Evolutionary conservation across 2,888 invertebrate species (phyloP), one percentile per base, ranked within the genome.

Genomic region (Torymus tubicola): DNA sequence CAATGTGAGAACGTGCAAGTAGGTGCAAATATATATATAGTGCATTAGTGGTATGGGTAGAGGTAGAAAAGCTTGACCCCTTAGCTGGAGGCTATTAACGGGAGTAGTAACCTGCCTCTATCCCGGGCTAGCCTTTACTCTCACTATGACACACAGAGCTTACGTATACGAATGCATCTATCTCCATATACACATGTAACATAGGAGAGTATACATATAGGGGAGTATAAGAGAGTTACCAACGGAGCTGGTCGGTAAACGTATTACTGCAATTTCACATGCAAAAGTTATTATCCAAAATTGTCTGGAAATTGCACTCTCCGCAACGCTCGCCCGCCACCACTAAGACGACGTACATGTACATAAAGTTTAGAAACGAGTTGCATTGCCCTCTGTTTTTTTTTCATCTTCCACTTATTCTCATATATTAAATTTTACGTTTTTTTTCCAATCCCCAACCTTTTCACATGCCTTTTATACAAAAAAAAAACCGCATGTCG

Each of bases 281-380:
- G 89, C 87, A 87, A 88, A 89, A 89, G 85, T 89, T 89, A 89
- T 89, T 89, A 88, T 85, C 86, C 83, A 84, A 88, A 89, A 88
- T 88, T 88, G 87, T 88, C 86, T 86, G 88, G 86, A 89, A 89
- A 89, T 89, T 88, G 87, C 84, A 82, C 79, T 70, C 73, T 70
- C 73, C 57, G 63, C 72, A 58, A n/a, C 50, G 42, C 18, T 8
- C 57, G 53, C n/a, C 21, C 64, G 31, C 69, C 50, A 13, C 50
- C 2, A 8, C 31, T 31, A 31, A 31, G 31, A 2, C 8, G 3
- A 31, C 31, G 0, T 31, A 31, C 31, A 8, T 3, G 31, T 31
- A 8, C 8, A 31, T 31, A 31, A 31, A 31, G 31, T 31, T 31
- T 2, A 31, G 2, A 31, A 31, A n/a, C 0, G 31, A 31, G 31